These are phyloP conservation scores for Drosophila kokeensis DNA, from an alignment of 2,888 invertebrate species.

Conservation along the genomic window DNA sequence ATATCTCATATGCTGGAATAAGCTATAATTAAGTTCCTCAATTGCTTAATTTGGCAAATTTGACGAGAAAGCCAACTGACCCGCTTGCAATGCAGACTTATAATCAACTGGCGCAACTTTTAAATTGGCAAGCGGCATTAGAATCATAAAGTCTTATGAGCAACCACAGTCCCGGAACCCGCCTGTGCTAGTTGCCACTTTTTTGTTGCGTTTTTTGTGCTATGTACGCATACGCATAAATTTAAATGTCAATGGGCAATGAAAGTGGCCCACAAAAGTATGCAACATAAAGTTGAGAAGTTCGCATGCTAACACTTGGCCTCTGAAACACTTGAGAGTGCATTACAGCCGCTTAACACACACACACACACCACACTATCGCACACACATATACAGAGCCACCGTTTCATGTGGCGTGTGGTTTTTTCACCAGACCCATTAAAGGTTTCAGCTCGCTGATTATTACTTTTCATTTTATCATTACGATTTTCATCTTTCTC, in stretches of 20 bases:
- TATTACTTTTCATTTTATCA: constrained; percentile 76
- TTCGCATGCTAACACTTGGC: constrained; percentile 35
- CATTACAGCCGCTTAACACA: constrained; percentile 54
- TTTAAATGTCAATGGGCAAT: constrained; percentile 75
- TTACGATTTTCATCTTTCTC: constrained; percentile 60
- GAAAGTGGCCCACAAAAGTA: constrained; percentile 74
- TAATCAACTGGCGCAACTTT: constrained; percentile 58
- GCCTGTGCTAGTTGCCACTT: constrained; percentile 36
- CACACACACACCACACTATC: constrained; percentile 4
- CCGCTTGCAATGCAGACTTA: not conserved
- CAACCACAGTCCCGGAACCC: not conserved
- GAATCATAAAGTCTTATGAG: constrained; percentile 52
- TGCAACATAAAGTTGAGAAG: constrained; percentile 67
- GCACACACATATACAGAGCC: constrained; percentile 1
- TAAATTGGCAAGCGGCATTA: constrained; percentile 66
- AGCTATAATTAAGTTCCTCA: not conserved
- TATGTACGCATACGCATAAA: constrained; percentile 51
- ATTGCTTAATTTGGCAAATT: constrained; percentile 4
- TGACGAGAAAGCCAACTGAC: not conserved
- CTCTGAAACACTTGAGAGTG: constrained; percentile 54
- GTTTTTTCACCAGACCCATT: constrained; percentile 1
- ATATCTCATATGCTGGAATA: not conserved
- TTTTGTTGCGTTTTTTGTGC: not conserved
- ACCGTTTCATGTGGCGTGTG: not conserved
- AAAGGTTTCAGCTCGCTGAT: constrained; percentile 55